These are phyloP conservation scores for Crypturellus tataupa DNA, from an alignment of 2,797 vertebrate species.

Conservation along the genomic window DNA sequence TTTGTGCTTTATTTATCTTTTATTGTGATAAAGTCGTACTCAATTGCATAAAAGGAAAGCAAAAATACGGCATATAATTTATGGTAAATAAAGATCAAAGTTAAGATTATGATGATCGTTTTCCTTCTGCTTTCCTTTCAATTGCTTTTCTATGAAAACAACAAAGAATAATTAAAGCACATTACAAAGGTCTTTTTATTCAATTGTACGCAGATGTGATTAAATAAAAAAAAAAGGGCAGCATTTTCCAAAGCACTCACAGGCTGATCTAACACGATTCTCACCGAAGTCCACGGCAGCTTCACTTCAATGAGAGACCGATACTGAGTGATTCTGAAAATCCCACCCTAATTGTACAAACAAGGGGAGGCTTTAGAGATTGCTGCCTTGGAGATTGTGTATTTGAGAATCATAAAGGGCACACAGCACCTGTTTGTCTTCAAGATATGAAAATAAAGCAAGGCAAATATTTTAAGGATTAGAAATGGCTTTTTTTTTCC, in stretches of 20 bases:
- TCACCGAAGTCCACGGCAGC: conserved; percentile 19
- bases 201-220: conserved; percentile 59
- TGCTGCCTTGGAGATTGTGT: conserved; percentile 53
- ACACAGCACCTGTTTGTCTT: conserved; percentile 75
- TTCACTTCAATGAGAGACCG: conserved; percentile 48
- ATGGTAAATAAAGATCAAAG: conserved; percentile 67
- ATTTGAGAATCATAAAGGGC: conserved; percentile 74
- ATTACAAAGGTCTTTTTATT: conserved; percentile 61
- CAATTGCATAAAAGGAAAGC: conserved; percentile 44
- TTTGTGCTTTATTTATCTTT: conserved; percentile 18
- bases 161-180: conserved; percentile 57
- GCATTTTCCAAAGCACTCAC: conserved; percentile 27
- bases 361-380: conserved; percentile 60
- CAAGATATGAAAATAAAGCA: conserved; percentile 76
- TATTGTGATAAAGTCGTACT: conserved; percentile 25
- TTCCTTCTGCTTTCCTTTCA: conserved; percentile 56
- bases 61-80: conserved; percentile 38
- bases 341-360: conserved; percentile 71
- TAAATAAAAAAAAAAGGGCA: background rate
- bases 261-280: conserved; percentile 18
- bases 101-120: conserved; percentile 39
- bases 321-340: conserved; percentile 34
- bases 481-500: conserved; percentile 15
- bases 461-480: conserved; percentile 75
- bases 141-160: conserved; percentile 54